These are phyloP conservation scores for Oryzias sinensis DNA, from an alignment of 2,797 vertebrate species.

Conservation along the genomic window DNA sequence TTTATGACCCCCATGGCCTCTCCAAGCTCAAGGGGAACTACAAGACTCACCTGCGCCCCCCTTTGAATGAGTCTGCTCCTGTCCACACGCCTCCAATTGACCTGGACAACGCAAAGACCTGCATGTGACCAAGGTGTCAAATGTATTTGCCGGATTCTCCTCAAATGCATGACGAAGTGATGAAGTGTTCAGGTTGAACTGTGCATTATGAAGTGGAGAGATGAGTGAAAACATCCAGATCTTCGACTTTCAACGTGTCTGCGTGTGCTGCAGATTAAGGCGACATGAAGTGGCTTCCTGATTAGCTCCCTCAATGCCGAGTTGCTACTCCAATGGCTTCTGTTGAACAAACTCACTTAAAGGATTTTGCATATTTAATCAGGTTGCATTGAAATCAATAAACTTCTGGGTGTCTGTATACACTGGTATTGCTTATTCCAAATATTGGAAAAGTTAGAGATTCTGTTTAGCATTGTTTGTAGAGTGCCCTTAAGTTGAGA, in stretches of 20 bases:
- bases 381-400: constrained; percentile 24
- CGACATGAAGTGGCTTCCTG: constrained; percentile 28
- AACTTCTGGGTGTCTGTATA: constrained; percentile 10
- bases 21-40: no score
- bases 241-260: constrained; percentile 15
- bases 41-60: no score
- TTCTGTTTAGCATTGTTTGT: not conserved
- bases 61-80: no score
- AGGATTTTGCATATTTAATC: constrained; percentile 58
- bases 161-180: constrained; percentile 1
- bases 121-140: not conserved
- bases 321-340: constrained; percentile 34
- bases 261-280: constrained; percentile 14
- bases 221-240: constrained; percentile 23
- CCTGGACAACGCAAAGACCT: no score
- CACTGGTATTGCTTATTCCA: constrained; percentile 3
- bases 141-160: not conserved
- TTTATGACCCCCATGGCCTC: no score
- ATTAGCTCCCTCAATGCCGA: constrained; percentile 30
- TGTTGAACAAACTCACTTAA: constrained; percentile 60
- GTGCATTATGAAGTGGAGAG: constrained; percentile 5
- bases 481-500: not conserved
- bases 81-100: no score
- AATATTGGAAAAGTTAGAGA: constrained; percentile 1
- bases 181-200: not conserved